Evolutionary conservation across 2,888 invertebrate genomes (phyloP), one percentile per base, ranked within the genome.

Genomic region (Malthinus seriepunctatus): DNA sequence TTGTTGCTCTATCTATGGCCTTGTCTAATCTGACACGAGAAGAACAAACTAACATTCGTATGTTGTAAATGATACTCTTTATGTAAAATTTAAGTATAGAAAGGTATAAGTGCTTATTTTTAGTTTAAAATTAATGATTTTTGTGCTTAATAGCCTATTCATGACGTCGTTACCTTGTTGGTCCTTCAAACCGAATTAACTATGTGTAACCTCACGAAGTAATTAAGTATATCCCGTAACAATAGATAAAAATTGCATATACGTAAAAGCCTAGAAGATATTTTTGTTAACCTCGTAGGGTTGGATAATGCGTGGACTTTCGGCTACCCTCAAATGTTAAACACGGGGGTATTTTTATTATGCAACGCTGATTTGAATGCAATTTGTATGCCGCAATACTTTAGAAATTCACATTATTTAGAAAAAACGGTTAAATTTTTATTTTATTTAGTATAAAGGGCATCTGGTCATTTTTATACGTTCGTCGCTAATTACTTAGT

Each of bases 321-420:
- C 23, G 23, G 45, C 46, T 56, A 62, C 62, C 62, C 59, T 56
- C 51, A 42, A 15, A 42, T 39, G 44, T 51, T 46, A 32, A 53
- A 51, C 46, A 35, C 51, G 50, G 54, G 60, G 63, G 57, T 56
- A 54, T 63, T 53, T 57, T 60, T 58, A 56, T 56, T 45, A 52
- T 58, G 44, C 42, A 14, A 38, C 38, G 60, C 67, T 69, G 71
- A 72, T 73, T 71, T 72, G 71, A 73, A 73, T 73, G 70, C 69
- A 70, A 73, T 73, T 73, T 72, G 72, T 70, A 70, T 71, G 68
- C 69, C 64, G 67, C 66, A 64, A 69, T 68, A 70, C 70, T 69
- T 69, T 63, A 69, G 68, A 69, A 67, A 63, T 63, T 61, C 56
- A 51, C 63, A 53, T 61, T 50, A 55, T 59, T 51, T 50, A 56